Evolutionary conservation across 23 tunicate species (phyloP), one percentile per base, ranked within the genome.

Genomic region (Diplosoma virens): DNA sequence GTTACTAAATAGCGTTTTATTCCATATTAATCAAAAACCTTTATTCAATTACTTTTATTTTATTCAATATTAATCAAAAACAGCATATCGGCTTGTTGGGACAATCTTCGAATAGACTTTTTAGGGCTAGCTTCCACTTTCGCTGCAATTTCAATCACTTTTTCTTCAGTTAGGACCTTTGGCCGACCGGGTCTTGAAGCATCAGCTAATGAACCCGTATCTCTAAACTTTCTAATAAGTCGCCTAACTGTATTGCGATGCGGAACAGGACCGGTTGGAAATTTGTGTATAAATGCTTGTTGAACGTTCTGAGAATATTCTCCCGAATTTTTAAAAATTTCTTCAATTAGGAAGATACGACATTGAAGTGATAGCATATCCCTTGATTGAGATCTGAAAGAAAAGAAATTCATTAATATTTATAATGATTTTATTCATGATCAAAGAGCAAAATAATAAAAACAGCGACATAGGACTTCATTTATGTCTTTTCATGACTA

Each of bases 41-140:
- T n/a, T n/a, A n/a, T n/a, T n/a, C n/a, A n/a, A n/a, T n/a, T n/a
- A n/a, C n/a, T n/a, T n/a, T n/a, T n/a, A n/a, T n/a, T n/a, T n/a
- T n/a, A n/a, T n/a, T n/a, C n/a, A n/a, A n/a, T n/a, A n/a, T n/a
- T n/a, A n/a, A n/a, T n/a, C n/a, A n/a, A n/a, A n/a, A n/a, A n/a
- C n/a, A n/a, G n/a, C 63, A 56, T 25, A 56, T 56, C 63, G 63
- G 63, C 63, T 56, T 56, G 63, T 56, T 56, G 25, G 63, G 63
- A 56, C 25, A 56, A 56, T 25, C 63, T 56, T 56, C 63, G 24
- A 56, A 56, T 56, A 56, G 63, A 56, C 25, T 56, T 56, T 56
- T 56, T 56, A 56, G 63, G 63, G 63, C 63, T 56, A 56, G 63
- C 63, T 56, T 56, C 63, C 63, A 56, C 63, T 56, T 56, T 56